Conservation (phyloP, 2,113 vertebrate genomes). For the Pyrgilauda ruficollis region DNA sequence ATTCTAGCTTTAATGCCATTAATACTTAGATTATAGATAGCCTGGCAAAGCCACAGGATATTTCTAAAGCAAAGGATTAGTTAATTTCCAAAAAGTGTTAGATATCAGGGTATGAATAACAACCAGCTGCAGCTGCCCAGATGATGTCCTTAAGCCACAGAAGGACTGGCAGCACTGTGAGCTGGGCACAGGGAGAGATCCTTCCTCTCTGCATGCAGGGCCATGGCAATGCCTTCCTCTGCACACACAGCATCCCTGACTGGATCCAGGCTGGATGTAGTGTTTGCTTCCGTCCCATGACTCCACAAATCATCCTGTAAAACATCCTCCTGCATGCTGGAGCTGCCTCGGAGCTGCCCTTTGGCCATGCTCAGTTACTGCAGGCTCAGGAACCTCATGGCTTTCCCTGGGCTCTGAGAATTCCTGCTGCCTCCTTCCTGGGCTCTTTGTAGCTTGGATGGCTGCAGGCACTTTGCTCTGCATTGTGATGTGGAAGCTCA, state of each 20-base stretch:
- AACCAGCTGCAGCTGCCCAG: neutral
- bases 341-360: neutral
- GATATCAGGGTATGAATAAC: neutral
- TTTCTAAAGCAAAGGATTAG: neutral
- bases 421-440: neutral
- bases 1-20: neutral
- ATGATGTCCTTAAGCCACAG: neutral
- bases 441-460: neutral
- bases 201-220: accelerated
- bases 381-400: accelerated
- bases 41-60: neutral
- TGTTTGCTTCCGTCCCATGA: neutral
- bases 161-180: accelerated
- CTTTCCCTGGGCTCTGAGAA: neutral
- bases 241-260: neutral
- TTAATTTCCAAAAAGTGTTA: neutral
- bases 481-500: neutral
- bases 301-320: neutral
- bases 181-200: neutral
- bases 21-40: neutral
- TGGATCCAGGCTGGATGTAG: accelerated
- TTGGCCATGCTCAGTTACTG: neutral
- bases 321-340: neutral
- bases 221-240: neutral
- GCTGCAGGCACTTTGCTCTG: neutral